phyloP scores from a whole-genome alignment of 2,113 vertebrate species.

The Brachionichthys hirsutus region DNA sequence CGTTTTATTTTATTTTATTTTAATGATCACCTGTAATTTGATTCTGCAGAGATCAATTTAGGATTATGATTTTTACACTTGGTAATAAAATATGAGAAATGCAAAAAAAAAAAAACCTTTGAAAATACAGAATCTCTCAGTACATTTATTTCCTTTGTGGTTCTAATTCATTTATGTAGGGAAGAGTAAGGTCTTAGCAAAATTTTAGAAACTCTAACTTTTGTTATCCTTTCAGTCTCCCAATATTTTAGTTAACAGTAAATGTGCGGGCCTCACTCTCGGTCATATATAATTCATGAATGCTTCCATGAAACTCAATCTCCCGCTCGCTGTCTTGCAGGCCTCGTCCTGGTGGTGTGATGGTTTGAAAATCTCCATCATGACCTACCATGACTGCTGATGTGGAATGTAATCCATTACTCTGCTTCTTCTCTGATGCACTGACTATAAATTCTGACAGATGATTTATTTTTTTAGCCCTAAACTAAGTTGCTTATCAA shows the following conservation, averaged over 20 bases:
- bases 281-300: slow-evolving; percentile 63
- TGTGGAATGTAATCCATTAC: slow-evolving; percentile 3
- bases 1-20: too few relatives aligned
- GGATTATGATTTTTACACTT: too few relatives aligned
- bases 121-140: neutral
- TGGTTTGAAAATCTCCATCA: neutral
- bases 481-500: slow-evolving; percentile 11
- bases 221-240: slow-evolving; percentile 27
- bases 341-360: slow-evolving; percentile 23
- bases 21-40: neutral
- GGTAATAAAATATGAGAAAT: neutral
- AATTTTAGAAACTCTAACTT: slow-evolving; percentile 1
- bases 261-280: slow-evolving; percentile 31
- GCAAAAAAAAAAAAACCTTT: neutral
- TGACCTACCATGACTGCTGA: neutral
- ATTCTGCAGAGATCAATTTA: neutral
- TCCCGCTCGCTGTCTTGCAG: slow-evolving; percentile 29
- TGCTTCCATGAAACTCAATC: slow-evolving; percentile 61
- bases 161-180: neutral
- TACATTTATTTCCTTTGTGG: neutral
- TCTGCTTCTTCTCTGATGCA: slow-evolving; percentile 2
- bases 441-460: slow-evolving; percentile 11
- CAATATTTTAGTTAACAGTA: slow-evolving; percentile 37
- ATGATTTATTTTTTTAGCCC: slow-evolving; percentile 19
- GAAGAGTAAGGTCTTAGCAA: neutral